Evolutionary conservation across 2,113 vertebrate genomes (phyloP).

Genomic region (Salvelinus sp.): DNA sequence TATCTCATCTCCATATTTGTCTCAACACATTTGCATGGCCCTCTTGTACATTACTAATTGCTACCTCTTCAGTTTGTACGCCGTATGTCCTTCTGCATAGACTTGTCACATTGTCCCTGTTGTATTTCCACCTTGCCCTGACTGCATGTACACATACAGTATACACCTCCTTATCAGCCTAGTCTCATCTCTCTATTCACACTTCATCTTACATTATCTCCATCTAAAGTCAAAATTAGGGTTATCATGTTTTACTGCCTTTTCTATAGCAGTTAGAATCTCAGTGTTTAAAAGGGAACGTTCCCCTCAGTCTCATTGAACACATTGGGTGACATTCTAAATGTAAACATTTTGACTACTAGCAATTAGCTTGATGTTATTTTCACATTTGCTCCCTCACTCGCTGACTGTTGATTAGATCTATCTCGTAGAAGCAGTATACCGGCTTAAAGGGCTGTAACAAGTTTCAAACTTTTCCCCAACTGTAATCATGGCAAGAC

Average conservation of each 20-base stretch:
- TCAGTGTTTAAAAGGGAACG: background rate
- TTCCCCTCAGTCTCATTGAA: background rate
- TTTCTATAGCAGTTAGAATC: background rate
- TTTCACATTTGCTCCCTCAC: background rate
- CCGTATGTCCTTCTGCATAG: background rate
- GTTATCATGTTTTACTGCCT: background rate
- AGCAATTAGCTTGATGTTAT: background rate
- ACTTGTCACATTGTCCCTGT: background rate
- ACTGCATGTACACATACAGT: background rate
- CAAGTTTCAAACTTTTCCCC: background rate
- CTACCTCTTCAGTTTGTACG: background rate
- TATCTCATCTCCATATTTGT: conserved; percentile 5
- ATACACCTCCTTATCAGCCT: background rate
- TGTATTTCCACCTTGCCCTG: background rate
- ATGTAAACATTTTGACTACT: conserved; percentile 5
- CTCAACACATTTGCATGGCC: background rate
- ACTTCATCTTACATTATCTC: background rate
- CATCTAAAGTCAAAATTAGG: background rate
- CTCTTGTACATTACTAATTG: background rate
- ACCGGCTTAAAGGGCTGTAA: background rate
- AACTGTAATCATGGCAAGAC: background rate
- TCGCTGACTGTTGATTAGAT: background rate
- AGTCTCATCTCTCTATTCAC: too few relatives aligned
- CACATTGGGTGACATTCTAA: background rate
- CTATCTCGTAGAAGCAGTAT: background rate